Base-by-base conservation (phyloP, 1,140 invertebrate species). In the Eciton burchellii region DNA sequence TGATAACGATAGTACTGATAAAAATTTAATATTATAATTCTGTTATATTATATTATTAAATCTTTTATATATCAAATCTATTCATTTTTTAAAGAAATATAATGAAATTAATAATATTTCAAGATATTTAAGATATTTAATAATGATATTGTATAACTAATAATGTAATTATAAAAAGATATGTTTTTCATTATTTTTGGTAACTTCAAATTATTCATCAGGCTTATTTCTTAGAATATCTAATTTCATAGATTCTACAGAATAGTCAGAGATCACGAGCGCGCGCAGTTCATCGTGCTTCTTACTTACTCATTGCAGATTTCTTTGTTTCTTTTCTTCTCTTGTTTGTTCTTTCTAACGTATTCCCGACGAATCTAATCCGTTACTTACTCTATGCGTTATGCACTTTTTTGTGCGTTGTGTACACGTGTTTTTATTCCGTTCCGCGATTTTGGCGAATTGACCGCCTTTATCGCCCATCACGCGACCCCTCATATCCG, bases 311-410 rank as follows among this genome's bases (percentile, higher is more conserved):
- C 81, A 93, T 90, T 83, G 86, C 83, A 89, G 72, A 89, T 90
- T 92, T 93, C 89, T 92, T 85, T 91, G 85, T 90, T 92, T 91
- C 85, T 89, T 91, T 89, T 90, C 91, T 90, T 90, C 91, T 90
- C 29, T 90, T 92, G 74, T 79, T n/a, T 84, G 89, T 91, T 92
- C 85, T 91, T 86, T 91, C 84, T 92, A 93, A 92, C 89, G 84
- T 83, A 68, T 70, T n/a, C 88, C 88, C 81, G 88, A 89, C 86
- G 56, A 71, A 68, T 83, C 87, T 74, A 54, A 59, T 47, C 73
- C 16, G 14, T 70, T 24, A 54, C 57, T 68, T 56, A 60, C 47
- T 59, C 66, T 47, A 72, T 52, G 65, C 63, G 57, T 21, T 73
- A 43, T 54, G 56, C 41, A 57, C 26, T n/a, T 81, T 86, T 76